Conservation (phyloP, 2,888 invertebrate species). For the Eupeodes luniger region DNA sequence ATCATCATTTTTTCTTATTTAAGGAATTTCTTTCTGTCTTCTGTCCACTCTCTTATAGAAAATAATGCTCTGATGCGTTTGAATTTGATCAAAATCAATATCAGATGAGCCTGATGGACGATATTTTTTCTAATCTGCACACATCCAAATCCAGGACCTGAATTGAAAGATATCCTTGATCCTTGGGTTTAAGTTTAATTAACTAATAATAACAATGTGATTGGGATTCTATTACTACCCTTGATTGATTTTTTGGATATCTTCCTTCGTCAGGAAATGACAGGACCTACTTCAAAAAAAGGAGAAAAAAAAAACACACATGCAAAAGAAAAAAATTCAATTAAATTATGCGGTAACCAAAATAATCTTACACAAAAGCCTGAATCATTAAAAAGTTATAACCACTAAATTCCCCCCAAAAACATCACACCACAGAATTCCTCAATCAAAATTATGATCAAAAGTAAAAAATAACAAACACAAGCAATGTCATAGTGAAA, state of each 20-base stretch:
- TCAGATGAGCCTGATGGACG: slow-evolving; percentile 47
- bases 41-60: neutral
- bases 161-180: slow-evolving; percentile 40
- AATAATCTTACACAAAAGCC: slow-evolving; percentile 42
- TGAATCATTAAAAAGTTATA: slow-evolving; percentile 70
- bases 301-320: neutral
- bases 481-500: neutral
- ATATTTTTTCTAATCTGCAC: slow-evolving; percentile 12
- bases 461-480: slow-evolving; percentile 7
- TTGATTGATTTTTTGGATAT: slow-evolving; percentile 37
- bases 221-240: slow-evolving; percentile 21
- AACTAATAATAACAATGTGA: slow-evolving; percentile 67
- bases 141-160: neutral
- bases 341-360: slow-evolving; percentile 36
- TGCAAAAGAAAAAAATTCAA: slow-evolving; percentile 28
- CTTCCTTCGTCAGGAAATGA: neutral
- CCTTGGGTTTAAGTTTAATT: slow-evolving; percentile 53
- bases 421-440: slow-evolving; percentile 31
- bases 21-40: neutral
- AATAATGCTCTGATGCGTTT: neutral
- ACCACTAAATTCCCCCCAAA: slow-evolving; percentile 20
- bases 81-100: slow-evolving; percentile 39
- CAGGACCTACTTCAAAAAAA: neutral
- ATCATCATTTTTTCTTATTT: neutral
- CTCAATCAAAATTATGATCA: slow-evolving; percentile 61